These are phyloP conservation scores for Neopipo cinnamomea DNA, from an alignment of 2,113 vertebrate genomes.

Conservation along the genomic window DNA sequence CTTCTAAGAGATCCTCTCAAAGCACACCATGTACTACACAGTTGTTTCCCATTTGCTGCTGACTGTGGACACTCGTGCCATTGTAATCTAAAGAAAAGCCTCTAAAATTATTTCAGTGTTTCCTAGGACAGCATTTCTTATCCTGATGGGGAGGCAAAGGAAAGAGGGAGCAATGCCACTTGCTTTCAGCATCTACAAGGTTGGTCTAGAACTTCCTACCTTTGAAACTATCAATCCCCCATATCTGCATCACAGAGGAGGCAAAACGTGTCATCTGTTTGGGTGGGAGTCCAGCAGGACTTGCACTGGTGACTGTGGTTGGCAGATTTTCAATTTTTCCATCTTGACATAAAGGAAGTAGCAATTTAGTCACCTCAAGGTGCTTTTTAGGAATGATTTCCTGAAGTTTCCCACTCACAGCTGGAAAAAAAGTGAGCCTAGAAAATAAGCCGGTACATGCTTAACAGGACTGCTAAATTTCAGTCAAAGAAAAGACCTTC, in stretches of 20 bases:
- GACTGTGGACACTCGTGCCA: neutral
- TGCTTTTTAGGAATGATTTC: slow-evolving; percentile 60
- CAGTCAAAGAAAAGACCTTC: slow-evolving; percentile 28
- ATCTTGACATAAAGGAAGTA: slow-evolving; percentile 59
- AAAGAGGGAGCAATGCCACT: slow-evolving; percentile 16
- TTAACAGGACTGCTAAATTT: slow-evolving; percentile 52
- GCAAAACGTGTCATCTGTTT: slow-evolving; percentile 45
- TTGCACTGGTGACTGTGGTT: slow-evolving; percentile 52
- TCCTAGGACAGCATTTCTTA: neutral
- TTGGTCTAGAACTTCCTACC: slow-evolving; percentile 56
- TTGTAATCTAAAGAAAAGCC: neutral
- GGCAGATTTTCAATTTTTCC: slow-evolving; percentile 59
- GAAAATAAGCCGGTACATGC: slow-evolving; percentile 60
- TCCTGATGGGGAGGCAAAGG: neutral
- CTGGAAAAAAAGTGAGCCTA: slow-evolving; percentile 67
- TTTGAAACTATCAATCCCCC: slow-evolving; percentile 55
- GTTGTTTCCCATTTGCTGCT: neutral
- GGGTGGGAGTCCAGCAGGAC: slow-evolving; percentile 58
- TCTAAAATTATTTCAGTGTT: neutral
- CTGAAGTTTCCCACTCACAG: slow-evolving; percentile 55
- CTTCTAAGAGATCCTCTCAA: neutral
- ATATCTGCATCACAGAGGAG: slow-evolving; percentile 53
- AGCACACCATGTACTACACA: neutral
- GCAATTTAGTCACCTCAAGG: slow-evolving; percentile 57
- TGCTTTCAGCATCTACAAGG: slow-evolving; percentile 30